phyloP scores from a whole-genome alignment of 2,113 vertebrate genomes.

The Ictidomys tridecemlineatus region DNA sequence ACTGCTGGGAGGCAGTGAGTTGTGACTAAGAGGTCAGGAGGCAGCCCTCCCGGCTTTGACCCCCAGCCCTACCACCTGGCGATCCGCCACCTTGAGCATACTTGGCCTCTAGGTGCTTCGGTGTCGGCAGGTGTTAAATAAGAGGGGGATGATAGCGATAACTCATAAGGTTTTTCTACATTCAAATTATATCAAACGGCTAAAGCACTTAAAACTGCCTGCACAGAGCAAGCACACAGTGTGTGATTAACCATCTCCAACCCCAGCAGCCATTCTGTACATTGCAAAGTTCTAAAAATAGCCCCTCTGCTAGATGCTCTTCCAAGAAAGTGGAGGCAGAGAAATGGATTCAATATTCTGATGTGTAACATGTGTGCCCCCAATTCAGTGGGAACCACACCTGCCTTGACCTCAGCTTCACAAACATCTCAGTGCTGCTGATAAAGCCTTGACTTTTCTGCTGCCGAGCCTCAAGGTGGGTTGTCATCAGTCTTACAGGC shows the following conservation, averaged over 20 bases:
- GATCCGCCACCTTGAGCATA: neutral
- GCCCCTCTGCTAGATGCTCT: neutral
- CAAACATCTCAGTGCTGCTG: rapidly evolving
- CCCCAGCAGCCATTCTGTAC: neutral
- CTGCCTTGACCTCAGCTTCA: no score
- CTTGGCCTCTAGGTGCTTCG: neutral
- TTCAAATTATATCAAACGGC: neutral
- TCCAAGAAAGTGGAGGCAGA: neutral
- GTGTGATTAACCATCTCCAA: neutral
- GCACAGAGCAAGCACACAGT: neutral
- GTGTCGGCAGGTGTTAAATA: neutral
- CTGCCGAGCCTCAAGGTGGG: neutral
- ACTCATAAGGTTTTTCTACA: neutral
- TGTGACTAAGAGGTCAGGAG: no score
- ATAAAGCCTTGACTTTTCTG: rapidly evolving
- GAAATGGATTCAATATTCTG: neutral
- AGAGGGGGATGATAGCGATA: neutral
- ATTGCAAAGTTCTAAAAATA: neutral
- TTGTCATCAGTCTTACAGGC: neutral
- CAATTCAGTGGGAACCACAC: rapidly evolving
- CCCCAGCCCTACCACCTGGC: neutral
- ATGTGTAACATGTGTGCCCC: no score
- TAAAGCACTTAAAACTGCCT: neutral
- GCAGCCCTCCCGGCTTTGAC: neutral
- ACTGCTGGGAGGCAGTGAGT: neutral